Evolutionary conservation across 2,113 vertebrate genomes (phyloP).

Genomic region (Shinisaurus crocodilurus): DNA sequence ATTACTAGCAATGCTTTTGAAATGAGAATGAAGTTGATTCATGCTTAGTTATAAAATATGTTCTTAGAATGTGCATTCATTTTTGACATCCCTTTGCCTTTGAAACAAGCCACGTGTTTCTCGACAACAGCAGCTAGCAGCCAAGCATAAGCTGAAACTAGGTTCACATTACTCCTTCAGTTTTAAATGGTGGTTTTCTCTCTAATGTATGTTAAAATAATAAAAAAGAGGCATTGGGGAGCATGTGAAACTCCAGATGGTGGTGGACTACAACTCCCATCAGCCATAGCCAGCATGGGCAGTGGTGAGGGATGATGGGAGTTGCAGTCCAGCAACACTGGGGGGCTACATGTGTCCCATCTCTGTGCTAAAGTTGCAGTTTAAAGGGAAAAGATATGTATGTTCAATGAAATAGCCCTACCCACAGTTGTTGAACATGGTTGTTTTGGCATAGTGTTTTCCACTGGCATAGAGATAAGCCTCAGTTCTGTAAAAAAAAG

Average conservation of each 20-base stretch:
- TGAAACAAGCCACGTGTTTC: slow-evolving; percentile 11
- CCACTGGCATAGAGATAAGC: neutral
- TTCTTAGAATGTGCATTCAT: slow-evolving; percentile 23
- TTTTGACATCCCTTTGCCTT: slow-evolving; percentile 21
- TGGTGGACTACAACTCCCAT: neutral
- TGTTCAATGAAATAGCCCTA: neutral
- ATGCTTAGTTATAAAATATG: slow-evolving; percentile 30
- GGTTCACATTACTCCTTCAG: neutral
- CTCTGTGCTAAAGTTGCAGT: no score
- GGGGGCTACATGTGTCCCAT: neutral
- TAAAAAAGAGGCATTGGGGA: neutral
- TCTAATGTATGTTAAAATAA: neutral
- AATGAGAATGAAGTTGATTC: slow-evolving; percentile 30
- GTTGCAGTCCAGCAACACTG: neutral
- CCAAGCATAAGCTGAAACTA: neutral
- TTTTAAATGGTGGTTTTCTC: neutral
- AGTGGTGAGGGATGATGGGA: neutral
- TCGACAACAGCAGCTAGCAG: slow-evolving; percentile 19
- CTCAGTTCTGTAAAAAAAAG: neutral
- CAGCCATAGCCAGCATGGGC: neutral
- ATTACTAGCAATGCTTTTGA: slow-evolving; percentile 39
- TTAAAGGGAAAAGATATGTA: neutral
- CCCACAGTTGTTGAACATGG: neutral
- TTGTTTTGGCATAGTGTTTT: neutral
- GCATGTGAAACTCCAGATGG: neutral